Evolutionary conservation across 2,113 vertebrate species (phyloP), one percentile per base, ranked within the genome.

Genomic region (Mohoua ochrocephala): DNA sequence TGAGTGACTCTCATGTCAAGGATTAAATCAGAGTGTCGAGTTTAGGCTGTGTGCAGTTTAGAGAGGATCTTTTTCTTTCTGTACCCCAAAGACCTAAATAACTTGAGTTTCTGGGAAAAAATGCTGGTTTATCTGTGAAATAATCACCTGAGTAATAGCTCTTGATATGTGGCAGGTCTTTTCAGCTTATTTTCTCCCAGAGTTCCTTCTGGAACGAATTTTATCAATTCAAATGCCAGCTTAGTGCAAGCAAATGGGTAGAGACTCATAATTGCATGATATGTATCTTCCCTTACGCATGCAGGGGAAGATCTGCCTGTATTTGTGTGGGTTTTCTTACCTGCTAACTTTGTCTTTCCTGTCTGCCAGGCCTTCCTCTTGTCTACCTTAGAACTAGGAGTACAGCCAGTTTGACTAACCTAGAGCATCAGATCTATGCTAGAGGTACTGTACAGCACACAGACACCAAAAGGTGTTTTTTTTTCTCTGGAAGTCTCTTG

Each of bases 371-470:
- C 99, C 98, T 98, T 92, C 98, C 99, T 98, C 99, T 99, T 98
- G 98, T 98, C 98, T 98, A 99, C 98, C 99, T 99, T 99, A 99
- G 99, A 99, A 99, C 99, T 99, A 99, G 99, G 97, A 99, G 99
- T 97, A 99, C 99, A 98, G 99, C 99, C 98, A 99, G 99, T 98
- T 98, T 99, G 99, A 98, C 99, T 98, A 99, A 98, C 98, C 98
- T 99, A 97, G 98, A 99, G 97, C 99, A 99, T 96, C 99, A 99
- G 95, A 98, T 98, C 98, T 99, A 98, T 98, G 98, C 98, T 98
- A 98, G 99, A 99, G 99, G 99, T 99, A 99, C 98, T 97, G 98
- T 99, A 98, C 39, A 97, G 97, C 98, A 97, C 80, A 94, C 91
- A 89, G 27, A 90, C 90, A 86, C 30, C 47, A 45, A 33, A 85